Percentiles rank a stretch among this genome's conserved stretches.
Conservation (phyloP, 2,888 invertebrate genomes). For the Hemicrepidius hirtus region DNA sequence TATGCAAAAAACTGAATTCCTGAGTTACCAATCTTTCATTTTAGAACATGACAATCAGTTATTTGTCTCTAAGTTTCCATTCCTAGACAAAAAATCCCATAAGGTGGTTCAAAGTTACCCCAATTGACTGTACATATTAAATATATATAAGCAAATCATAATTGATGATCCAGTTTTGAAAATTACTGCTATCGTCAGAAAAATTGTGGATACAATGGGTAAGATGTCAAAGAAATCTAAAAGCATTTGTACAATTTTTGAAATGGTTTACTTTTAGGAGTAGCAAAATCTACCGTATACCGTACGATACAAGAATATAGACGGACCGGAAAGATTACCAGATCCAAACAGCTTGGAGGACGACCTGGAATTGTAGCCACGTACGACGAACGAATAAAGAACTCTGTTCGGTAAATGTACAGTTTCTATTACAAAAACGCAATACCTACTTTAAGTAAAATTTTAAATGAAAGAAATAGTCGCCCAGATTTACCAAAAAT, state of each 20-base stretch:
- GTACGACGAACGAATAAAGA: background rate
- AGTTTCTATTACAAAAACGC: background rate
- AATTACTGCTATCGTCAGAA: background rate
- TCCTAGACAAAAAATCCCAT: background rate
- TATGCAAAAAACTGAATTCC: background rate
- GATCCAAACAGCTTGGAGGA: background rate
- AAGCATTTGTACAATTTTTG: background rate
- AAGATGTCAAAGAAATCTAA: background rate
- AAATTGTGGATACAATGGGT: conserved; percentile 1
- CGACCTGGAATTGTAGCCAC: background rate
- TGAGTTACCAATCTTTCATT: too few relatives aligned
- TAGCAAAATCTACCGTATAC: background rate
- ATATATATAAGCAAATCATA: conserved; percentile 8
- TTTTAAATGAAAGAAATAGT: background rate
- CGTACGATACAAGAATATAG: background rate
- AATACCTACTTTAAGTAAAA: background rate
- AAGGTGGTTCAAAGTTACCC: background rate
- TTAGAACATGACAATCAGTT: background rate
- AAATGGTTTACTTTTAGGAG: background rate
- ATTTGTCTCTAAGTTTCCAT: background rate
- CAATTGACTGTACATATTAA: background rate
- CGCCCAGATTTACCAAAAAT: conserved; percentile 10
- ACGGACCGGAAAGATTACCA: background rate
- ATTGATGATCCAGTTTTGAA: background rate
- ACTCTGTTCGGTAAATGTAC: background rate